Conservation (phyloP, 1,140 invertebrate species). For the Zaprionus vittiger region DNA sequence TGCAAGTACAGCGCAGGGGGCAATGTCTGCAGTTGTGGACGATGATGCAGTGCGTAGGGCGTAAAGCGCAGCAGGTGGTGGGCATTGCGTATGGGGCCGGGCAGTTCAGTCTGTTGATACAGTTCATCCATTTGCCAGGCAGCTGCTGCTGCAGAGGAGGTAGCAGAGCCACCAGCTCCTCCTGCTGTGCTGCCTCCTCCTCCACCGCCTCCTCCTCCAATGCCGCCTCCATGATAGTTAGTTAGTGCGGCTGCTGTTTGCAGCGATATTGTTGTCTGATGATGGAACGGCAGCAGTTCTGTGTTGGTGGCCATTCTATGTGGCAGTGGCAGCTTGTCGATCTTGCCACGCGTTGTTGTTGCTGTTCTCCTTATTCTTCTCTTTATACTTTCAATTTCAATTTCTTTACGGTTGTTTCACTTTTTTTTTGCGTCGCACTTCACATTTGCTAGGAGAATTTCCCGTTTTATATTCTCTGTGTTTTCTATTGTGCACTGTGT, state of each 20-base stretch:
- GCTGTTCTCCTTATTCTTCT: conserved; percentile 5
- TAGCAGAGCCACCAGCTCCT: conserved; percentile 33
- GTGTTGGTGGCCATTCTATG: conserved; percentile 79
- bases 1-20: conserved; percentile 79
- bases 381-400: conserved; percentile 7
- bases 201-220: conserved; percentile 30
- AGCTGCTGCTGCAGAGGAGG: conserved; percentile 32
- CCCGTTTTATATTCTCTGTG: conserved; percentile 5
- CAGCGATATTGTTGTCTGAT: conserved; percentile 80
- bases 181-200: conserved; percentile 26
- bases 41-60: conserved; percentile 81
- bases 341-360: conserved; percentile 1
- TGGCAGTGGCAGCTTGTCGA: conserved; percentile 11
- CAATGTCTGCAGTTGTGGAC: conserved; percentile 75
- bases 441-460: neutral
- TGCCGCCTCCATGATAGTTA: conserved; percentile 72
- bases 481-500: conserved; percentile 7
- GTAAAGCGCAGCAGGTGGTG: conserved; percentile 83
- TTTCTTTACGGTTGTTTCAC: neutral
- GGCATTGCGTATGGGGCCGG: conserved; percentile 73
- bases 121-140: conserved; percentile 79
- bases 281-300: conserved; percentile 80
- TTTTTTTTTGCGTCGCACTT: conserved; percentile 4
- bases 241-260: conserved; percentile 75
- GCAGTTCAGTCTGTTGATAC: conserved; percentile 83